Percentiles rank a stretch among this genome's conserved stretches.
These are phyloP conservation scores for Globodera rostochiensis DNA, from an alignment of 1,140 invertebrate species.

Conservation along the genomic window DNA sequence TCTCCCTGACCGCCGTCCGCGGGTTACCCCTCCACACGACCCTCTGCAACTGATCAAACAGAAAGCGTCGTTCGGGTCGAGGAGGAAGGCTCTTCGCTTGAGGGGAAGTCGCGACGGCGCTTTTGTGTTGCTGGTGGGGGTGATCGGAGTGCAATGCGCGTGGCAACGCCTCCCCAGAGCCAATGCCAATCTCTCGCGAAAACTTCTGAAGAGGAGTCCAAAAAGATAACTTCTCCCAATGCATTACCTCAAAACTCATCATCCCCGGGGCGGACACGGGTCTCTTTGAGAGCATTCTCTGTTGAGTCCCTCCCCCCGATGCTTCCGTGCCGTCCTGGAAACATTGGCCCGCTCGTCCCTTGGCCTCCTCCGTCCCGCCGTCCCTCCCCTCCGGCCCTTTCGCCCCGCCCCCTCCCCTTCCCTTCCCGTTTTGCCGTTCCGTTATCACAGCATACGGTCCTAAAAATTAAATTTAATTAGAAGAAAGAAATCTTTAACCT, in stretches of 20 bases:
- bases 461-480: constrained; percentile 9
- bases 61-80: background rate
- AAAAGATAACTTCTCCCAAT: background rate
- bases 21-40: background rate
- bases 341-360: background rate
- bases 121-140: constrained; percentile 1
- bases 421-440: constrained; percentile 31
- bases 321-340: background rate
- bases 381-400: background rate
- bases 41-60: background rate
- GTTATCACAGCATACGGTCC: constrained; percentile 36
- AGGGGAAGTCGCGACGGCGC: background rate
- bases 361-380: background rate
- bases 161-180: background rate
- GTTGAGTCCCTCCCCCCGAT: background rate
- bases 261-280: constrained; percentile 49
- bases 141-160: background rate
- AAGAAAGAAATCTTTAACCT: background rate
- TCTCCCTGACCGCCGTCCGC: background rate
- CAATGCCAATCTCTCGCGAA: background rate
- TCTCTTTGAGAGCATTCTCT: constrained; percentile 24
- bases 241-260: constrained; percentile 53
- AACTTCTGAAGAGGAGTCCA: constrained; percentile 3
- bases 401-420: constrained; percentile 6
- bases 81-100: background rate